These are phyloP conservation scores for Ivindomyrus marchei DNA, from an alignment of 2,113 vertebrate genomes.

Conservation along the genomic window DNA sequence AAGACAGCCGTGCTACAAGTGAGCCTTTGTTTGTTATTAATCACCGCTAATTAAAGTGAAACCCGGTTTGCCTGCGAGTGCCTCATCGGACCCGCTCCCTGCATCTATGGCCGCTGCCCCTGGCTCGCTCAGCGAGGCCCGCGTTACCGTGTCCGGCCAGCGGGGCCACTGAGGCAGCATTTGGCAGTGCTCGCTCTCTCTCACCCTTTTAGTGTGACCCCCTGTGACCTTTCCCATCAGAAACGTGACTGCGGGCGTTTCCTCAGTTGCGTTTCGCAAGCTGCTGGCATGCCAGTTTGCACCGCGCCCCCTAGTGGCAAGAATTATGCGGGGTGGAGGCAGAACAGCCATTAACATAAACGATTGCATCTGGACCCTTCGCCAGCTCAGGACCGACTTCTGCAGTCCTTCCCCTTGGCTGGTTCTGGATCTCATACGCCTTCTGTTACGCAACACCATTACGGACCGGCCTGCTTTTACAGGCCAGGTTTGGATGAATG, in stretches of 20 bases:
- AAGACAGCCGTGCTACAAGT: constrained; percentile 28
- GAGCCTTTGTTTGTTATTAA: constrained; percentile 44
- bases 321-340: not conserved
- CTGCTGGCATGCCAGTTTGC: not conserved
- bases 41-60: constrained; percentile 57
- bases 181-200: not conserved
- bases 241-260: not conserved
- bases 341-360: not conserved
- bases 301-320: not conserved
- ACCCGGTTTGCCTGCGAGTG: constrained; percentile 41
- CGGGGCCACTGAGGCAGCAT: not conserved
- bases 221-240: not conserved
- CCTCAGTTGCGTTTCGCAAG: not conserved
- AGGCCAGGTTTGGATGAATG: not conserved
- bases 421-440: not conserved
- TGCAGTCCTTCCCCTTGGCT: not conserved
- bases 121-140: not conserved
- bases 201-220: not conserved
- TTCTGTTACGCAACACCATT: not conserved
- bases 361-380: not conserved
- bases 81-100: not conserved
- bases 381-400: not conserved
- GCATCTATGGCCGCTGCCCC: not conserved
- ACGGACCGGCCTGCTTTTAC: not conserved
- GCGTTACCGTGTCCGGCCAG: not conserved